Evolutionary conservation across 35 echinoderm and acorn worm species (phyloP), one percentile per base, ranked within the genome.

Genomic region (Ophiothrix spiculata): DNA sequence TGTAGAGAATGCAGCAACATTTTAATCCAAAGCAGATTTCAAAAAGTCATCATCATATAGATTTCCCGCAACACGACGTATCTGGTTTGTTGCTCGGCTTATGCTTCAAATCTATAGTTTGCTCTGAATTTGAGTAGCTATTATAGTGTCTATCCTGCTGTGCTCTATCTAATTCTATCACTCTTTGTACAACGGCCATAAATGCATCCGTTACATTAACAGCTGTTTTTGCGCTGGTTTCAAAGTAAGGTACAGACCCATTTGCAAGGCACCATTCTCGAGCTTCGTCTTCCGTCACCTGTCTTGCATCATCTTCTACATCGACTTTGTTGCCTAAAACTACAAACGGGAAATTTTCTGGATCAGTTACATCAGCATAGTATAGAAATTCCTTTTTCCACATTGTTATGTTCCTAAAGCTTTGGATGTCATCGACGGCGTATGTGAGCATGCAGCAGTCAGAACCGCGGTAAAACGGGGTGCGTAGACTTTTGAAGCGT

Each of bases 301-400:
- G 82, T 54, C 96, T 78, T 14, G 89, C 86, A 3, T 92, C 90
- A 1, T 81, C 84, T 13, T 87, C 74, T 2, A 99, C 92, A 49
- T 99, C 96, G n/a, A 91, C 89, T 40, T 99, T 99, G 79, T 99
- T 99, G 25, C 96, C 96, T 10, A 99, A 79, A 4, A 99, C 77
- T 54, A 42, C 94, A 83, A 99, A 99, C 28, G 96, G 96, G 39
- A 99, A 99, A 37, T 75, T 94, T 25, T 94, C 89, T 28, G 75
- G 37, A 19, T 97, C 94, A 0, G 90, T 38, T 31, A 99, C 84
- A 64, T 99, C 96, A 1, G 96, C 96, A 37, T 99, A 99, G 54
- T 94, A 99, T 73, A 94, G 86, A 82, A 99, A 99, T 74, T 99
- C 96, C 69, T 94, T 99, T 73, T 92, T 91, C 96, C 96, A 99